Evolutionary conservation across 2,888 invertebrate species (phyloP).

Genomic region (Melinaea menophilus): DNA sequence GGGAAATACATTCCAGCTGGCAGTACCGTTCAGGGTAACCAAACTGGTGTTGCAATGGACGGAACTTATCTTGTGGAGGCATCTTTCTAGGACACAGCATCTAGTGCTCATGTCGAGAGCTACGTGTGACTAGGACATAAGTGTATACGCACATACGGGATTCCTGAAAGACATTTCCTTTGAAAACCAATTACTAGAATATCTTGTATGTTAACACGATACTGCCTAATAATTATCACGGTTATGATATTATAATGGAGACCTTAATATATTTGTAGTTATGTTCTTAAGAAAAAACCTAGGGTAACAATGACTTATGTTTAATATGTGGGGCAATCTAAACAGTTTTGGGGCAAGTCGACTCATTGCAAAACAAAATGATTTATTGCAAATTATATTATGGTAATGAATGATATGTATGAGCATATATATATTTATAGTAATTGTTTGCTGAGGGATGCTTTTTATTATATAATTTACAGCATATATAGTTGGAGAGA

Average conservation of each 20-base stretch:
- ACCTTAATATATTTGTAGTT: slow-evolving; percentile 20
- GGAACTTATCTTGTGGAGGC: slow-evolving; percentile 91
- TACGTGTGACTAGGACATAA: slow-evolving; percentile 49
- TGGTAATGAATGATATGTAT: too few species aligned
- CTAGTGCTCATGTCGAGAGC: slow-evolving; percentile 63
- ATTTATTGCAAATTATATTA: too few species aligned
- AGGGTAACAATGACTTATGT: not conserved
- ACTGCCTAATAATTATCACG: slow-evolving; percentile 61
- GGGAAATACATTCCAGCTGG: slow-evolving; percentile 93
- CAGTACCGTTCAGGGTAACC: slow-evolving; percentile 87
- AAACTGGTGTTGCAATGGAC: slow-evolving; percentile 89
- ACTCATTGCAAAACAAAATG: too few species aligned
- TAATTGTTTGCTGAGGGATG: too few species aligned
- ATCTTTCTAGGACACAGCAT: slow-evolving; percentile 82
- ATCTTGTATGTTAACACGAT: slow-evolving; percentile 65
- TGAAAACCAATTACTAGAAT: slow-evolving; percentile 66
- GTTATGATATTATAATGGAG: slow-evolving; percentile 29
- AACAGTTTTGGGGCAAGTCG: too few species aligned
- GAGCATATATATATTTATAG: too few species aligned
- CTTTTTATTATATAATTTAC: too few species aligned
- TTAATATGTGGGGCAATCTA: not conserved
- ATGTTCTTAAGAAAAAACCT: not conserved
- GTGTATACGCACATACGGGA: slow-evolving; percentile 18
- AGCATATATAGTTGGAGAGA: too few species aligned
- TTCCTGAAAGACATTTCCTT: slow-evolving; percentile 34